Conservation (phyloP, 2,113 vertebrate species). For the Callocephalon fimbriatum region DNA sequence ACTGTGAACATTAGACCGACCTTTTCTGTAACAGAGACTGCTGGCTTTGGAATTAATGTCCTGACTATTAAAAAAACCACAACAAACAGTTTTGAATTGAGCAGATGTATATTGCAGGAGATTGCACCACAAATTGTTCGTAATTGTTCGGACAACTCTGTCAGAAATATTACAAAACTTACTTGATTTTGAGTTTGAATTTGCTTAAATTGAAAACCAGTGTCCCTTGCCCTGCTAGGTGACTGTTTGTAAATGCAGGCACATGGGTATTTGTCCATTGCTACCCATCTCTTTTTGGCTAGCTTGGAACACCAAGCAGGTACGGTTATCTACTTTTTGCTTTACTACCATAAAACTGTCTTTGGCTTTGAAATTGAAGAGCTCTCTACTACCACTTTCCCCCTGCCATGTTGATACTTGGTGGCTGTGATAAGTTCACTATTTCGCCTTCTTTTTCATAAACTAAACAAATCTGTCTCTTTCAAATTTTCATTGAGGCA, state of each 20-base stretch:
- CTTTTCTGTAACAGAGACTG: neutral
- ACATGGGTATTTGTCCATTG: neutral
- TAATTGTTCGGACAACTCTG: neutral
- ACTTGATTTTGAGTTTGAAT: neutral
- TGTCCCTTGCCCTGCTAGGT: neutral
- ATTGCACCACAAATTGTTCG: neutral
- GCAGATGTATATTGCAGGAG: neutral
- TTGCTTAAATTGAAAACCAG: neutral
- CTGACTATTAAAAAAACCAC: fast-evolving
- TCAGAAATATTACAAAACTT: neutral
- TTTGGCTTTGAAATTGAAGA: neutral
- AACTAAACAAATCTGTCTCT: neutral
- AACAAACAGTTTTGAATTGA: neutral
- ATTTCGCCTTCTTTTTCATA: neutral
- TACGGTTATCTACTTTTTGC: neutral
- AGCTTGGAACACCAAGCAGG: neutral
- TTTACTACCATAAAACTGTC: neutral
- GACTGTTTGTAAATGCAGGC: neutral
- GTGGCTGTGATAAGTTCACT: neutral
- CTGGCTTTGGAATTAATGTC: neutral
- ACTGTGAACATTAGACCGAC: neutral
- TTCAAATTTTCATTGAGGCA: neutral
- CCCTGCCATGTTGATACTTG: neutral
- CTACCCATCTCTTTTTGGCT: neutral
- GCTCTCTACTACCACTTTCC: neutral